Base-by-base conservation (phyloP, 1,140 invertebrate species). In the Vanessa atalanta region DNA sequence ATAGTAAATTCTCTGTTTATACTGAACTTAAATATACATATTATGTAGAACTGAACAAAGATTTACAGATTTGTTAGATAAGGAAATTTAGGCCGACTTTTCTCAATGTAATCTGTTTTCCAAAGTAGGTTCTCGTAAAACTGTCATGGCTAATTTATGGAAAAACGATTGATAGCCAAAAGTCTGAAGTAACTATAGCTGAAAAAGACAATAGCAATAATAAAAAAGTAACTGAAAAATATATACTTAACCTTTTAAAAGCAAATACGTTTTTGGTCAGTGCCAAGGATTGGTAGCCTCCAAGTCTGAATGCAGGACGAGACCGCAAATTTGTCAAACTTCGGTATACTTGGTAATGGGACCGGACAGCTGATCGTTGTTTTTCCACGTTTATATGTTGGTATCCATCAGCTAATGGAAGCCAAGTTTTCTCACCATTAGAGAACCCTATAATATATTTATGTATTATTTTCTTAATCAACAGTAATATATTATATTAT, bases 321-420 rank as follows among this genome's bases (percentile, higher is more conserved):
- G 75, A 73, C 1, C 88, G 80, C 23, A 90, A 66, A 26, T 64
- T 78, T 0, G 83, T 84, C 51, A 91, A 71, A 1, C 82, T 80
- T 14, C 84, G 75, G 68, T 88, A 91, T 23, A 91, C 84, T 79
- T 90, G 86, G 65, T 88, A 89, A 47, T 90, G 87, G 9, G 88
- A 90, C 2, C 88, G 79, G 2, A 86, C 84, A 6, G 88, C 82
- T 43, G 87, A 83, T 14, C 82, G 73, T 68, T 90, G 80, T 20
- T 47, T 77, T 7, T 79, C 87, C 12, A 95, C 91, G 82, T 95
- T 95, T 1, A 94, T 76, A 1, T 74, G 85, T 53, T 87, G 88
- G 75, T 94, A 96, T 64, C 95, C 94, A 1, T 93, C 87, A 75
- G 95, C 93, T 11, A 96, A 90, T 1, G 95, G 95, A 7, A 96